Evolutionary conservation across 2,888 invertebrate genomes (phyloP), one percentile per base, ranked within the genome.

Genomic region (Thecophora atra): DNA sequence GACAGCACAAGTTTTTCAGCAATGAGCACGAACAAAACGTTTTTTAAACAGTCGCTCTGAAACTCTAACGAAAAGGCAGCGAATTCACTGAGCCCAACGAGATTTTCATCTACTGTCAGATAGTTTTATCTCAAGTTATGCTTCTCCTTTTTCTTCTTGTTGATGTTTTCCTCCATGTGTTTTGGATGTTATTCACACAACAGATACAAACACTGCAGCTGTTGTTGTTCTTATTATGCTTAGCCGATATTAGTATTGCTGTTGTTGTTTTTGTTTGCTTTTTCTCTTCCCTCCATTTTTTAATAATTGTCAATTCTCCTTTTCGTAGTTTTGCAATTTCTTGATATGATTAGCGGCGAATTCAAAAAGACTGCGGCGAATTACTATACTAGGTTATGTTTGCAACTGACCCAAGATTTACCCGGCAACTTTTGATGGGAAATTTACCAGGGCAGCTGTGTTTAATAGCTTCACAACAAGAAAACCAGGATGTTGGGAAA

Each of bases 381-480:
- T 63, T 63, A 15, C n/a, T n/a, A n/a, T n/a, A 37, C 17, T 28
- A 26, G 47, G 30, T 24, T 72, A 67, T 68, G 72, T 72, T 72
- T 68, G 67, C 72, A 72, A 68, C 72, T 67, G 60, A 72, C 62
- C 72, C 62, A 72, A 62, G 63, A 51, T 67, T 62, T 37, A 52
- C 52, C 54, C 67, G 67, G 62, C 51, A 28, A n/a, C 15, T 64
- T 52, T 37, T 11, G 4, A 30, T 52, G 42, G 62, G 21, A 47
- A 26, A 51, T 47, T 28, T 30, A 30, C 8, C 30, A 6, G 37
- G 42, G 15, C 60, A 71, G 71, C 47, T 66, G 71, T 71, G 66
- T 71, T 66, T 71, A 71, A 66, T 71, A 58, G 21, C 11, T 5
- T 52, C 52, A 17, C n/a, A n/a, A n/a, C n/a, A n/a, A n/a, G n/a